A percentile compares a stretch with the other conserved stretches of the same genome.
phyloP scores from a whole-genome alignment of 2,797 vertebrate species.

The Graptemys geographica region DNA sequence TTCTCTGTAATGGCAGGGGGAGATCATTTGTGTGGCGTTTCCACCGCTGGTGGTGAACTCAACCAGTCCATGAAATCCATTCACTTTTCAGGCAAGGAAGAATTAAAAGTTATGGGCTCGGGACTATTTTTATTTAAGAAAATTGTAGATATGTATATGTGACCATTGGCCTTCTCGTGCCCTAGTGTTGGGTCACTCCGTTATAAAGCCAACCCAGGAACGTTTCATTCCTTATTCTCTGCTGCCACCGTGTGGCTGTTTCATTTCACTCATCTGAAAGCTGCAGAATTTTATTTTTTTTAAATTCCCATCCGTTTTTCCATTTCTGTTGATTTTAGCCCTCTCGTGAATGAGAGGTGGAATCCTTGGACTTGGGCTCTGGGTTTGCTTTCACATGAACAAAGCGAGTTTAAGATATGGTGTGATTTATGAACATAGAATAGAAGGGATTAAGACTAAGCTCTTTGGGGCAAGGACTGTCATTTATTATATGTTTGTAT shows the following conservation, averaged over 20 bases:
- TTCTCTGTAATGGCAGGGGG: background rate
- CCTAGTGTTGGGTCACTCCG: background rate
- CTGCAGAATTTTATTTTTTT: background rate
- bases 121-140: accelerated
- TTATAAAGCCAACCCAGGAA: accelerated
- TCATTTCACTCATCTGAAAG: background rate
- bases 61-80: too few relatives aligned
- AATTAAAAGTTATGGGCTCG: accelerated
- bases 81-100: accelerated
- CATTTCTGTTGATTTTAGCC: background rate
- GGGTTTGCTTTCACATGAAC: accelerated
- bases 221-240: conserved; percentile 48
- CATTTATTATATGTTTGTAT: background rate
- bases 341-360: accelerated
- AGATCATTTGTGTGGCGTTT: background rate
- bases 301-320: accelerated
- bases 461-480: background rate
- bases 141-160: background rate
- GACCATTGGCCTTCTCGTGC: background rate
- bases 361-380: too few relatives aligned
- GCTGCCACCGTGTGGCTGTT: conserved; percentile 71
- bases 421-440: background rate
- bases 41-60: accelerated
- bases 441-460: too few relatives aligned
- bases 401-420: background rate